These are phyloP conservation scores for Chloroclystis v-ata DNA, from an alignment of 2,888 invertebrate species.

Conservation along the genomic window DNA sequence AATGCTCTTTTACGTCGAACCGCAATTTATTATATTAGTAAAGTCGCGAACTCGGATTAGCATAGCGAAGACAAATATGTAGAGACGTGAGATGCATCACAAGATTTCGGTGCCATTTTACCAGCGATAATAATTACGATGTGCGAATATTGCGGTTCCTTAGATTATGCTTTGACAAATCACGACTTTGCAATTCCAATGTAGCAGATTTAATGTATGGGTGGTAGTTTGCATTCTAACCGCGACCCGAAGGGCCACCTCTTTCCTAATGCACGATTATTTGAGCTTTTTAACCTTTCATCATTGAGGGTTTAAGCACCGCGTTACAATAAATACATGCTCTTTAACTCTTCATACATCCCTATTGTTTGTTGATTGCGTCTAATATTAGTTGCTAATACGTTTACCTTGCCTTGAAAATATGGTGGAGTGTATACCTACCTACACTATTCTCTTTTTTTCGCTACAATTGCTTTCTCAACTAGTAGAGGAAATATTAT, in stretches of 20 bases:
- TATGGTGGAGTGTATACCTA: no score
- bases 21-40: constrained; percentile 18
- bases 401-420: no score
- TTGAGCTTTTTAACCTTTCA: constrained; percentile 79
- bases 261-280: constrained; percentile 79
- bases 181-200: constrained; percentile 79
- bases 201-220: constrained; percentile 78
- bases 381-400: no score
- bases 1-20: constrained; percentile 20
- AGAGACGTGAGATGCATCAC: constrained; percentile 28
- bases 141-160: constrained; percentile 77
- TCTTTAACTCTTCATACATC: constrained; percentile 25
- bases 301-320: constrained; percentile 70
- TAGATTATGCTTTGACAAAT: constrained; percentile 79
- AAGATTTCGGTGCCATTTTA: constrained; percentile 73
- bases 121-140: constrained; percentile 76
- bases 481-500: no score
- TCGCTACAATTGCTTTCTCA: no score
- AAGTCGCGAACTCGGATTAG: constrained; percentile 17
- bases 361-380: no score
- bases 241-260: constrained; percentile 75
- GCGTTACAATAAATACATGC: constrained; percentile 71
- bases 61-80: constrained; percentile 22
- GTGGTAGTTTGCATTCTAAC: constrained; percentile 78
- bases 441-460: no score